A percentile compares a stretch with the other conserved stretches of the same genome.
Evolutionary conservation across 2,888 invertebrate genomes (phyloP).

Genomic region (Sussaba pulchella): DNA sequence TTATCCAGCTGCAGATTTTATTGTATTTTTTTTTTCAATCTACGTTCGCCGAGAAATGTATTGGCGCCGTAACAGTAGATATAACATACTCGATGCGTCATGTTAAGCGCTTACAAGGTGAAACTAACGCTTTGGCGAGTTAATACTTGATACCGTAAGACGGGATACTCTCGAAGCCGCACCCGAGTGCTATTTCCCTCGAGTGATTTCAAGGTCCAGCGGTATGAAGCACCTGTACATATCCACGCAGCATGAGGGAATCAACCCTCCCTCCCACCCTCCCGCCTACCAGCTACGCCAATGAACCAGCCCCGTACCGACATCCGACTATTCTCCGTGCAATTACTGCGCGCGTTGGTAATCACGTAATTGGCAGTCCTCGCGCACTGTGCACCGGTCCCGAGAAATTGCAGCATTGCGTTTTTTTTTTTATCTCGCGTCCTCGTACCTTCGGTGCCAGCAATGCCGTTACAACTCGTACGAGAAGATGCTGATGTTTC

Average conservation of each 20-base stretch:
- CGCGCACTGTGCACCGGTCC: conserved; percentile 22
- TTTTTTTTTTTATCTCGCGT: conserved; percentile 31
- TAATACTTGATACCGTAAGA: conserved; percentile 40
- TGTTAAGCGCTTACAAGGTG: background rate
- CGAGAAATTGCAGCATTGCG: conserved; percentile 52
- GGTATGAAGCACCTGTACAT: background rate
- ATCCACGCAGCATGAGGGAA: conserved; percentile 29
- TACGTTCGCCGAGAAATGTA: background rate
- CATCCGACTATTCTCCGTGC: conserved; percentile 55
- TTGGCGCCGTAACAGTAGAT: background rate
- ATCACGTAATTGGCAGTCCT: conserved; percentile 69
- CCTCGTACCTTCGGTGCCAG: conserved; percentile 15
- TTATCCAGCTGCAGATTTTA: background rate
- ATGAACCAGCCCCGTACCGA: conserved; percentile 30
- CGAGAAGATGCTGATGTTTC: background rate
- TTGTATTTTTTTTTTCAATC: background rate
- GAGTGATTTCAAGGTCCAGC: conserved; percentile 56
- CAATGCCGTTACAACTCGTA: conserved; percentile 5
- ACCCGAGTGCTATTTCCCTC: conserved; percentile 48
- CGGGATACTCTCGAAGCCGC: conserved; percentile 37
- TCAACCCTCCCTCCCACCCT: conserved; percentile 17
- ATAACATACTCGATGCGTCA: too few relatives aligned
- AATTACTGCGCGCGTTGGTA: conserved; percentile 66
- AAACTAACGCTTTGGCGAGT: conserved; percentile 12
- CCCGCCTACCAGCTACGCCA: background rate